Percentiles rank a stretch among this genome's conserved stretches.
These are phyloP conservation scores for Amitus sp. DNA, from an alignment of 2,888 invertebrate genomes.

Conservation along the genomic window DNA sequence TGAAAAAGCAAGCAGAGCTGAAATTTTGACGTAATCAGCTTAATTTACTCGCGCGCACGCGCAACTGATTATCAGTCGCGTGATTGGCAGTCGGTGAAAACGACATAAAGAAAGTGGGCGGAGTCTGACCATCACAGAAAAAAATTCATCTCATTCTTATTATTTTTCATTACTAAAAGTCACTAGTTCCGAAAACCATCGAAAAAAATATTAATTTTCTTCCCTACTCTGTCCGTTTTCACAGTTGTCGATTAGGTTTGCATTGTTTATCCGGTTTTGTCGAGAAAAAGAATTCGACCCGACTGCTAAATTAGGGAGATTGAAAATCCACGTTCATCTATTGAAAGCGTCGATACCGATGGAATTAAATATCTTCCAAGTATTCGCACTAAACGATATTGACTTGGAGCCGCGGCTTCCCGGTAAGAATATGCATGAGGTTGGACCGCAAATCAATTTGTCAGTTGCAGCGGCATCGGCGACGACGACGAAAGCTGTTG, in stretches of 20 bases:
- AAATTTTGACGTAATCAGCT: too few species aligned
- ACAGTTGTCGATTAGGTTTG: background rate
- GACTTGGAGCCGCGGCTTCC: background rate
- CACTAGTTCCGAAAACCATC: too few species aligned
- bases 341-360: background rate
- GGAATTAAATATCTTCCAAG: slow-evolving; percentile 1
- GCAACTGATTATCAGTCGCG: too few species aligned
- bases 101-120: too few species aligned
- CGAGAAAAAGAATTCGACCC: background rate
- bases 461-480: background rate
- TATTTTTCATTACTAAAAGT: too few species aligned
- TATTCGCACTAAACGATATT: slow-evolving; percentile 4
- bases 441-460: slow-evolving; percentile 4
- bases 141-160: too few species aligned
- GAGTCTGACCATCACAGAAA: too few species aligned
- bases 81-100: too few species aligned
- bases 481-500: background rate
- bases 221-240: background rate
- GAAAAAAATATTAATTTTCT: too few species aligned
- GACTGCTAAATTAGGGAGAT: background rate
- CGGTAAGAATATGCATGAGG: slow-evolving; percentile 3
- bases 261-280: background rate
- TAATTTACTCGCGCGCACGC: too few species aligned
- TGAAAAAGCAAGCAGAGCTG: too few species aligned
- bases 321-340: background rate